Evolutionary conservation across 2,113 vertebrate genomes (phyloP), one percentile per base, ranked within the genome.

Genomic region (Trogon melanurus): DNA sequence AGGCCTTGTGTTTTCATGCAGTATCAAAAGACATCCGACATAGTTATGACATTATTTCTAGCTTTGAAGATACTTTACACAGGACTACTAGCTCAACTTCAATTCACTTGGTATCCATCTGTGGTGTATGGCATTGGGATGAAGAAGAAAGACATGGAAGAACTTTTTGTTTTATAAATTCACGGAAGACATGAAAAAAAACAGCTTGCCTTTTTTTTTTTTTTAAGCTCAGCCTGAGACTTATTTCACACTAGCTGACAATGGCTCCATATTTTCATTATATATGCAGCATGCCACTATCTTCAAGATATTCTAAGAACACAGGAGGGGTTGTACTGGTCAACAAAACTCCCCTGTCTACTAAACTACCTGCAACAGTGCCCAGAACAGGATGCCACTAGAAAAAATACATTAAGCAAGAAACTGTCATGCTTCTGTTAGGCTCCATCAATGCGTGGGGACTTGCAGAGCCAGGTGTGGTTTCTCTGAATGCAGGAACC

Each of bases 191-290:
- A 30, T 16, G 17, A 83, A 81, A 85, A 85, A 27, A 79, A 92
- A 54, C 7, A 23, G 41, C 41, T 41, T 41, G 41, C 11, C 11
- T 41, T 7, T 1, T 0, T n/a, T 17, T 2, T 44, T 47, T 38
- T 60, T 51, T 34, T 27, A 81, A 95, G 34, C 17, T 70, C 25
- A 54, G 26, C 15, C n/a, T 78, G 69, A 94, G 83, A 69, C 18
- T 13, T 38, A 26, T 57, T 78, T 81, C 62, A 56, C 13, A 36
- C 36, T 75, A 29, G 79, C 26, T 74, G 34, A 60, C 38, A 74
- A 32, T 9, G 57, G 26, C 29, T 30, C 67, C 32, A 2, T 8
- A 11, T 72, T 62, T 71, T 50, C n/a, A 30, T 11, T 4, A 72
- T 19, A 9, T 38, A 70, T 73, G 27, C 25, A 74, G 41, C 16